A percentile compares a stretch with the other conserved stretches of the same genome.
phyloP scores from a whole-genome alignment of 2,113 vertebrate species.

The Tangachromis dhanisi region DNA sequence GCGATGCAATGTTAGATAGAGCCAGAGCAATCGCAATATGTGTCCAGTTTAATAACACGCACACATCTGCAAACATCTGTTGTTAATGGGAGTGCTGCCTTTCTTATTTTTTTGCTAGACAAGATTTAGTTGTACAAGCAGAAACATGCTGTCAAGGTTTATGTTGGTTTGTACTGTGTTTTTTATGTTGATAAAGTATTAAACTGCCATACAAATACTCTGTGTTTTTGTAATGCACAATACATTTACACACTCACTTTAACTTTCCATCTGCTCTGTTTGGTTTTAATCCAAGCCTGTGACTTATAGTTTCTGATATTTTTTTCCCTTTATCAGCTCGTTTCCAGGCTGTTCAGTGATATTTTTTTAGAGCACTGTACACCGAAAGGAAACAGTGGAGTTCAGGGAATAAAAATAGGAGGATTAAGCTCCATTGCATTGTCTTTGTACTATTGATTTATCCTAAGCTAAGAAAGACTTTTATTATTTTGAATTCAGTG shows the following conservation, averaged over 20 bases:
- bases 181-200: constrained; percentile 64
- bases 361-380: not conserved
- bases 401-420: not conserved
- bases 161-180: constrained; percentile 53
- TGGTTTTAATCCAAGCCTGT: not conserved
- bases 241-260: constrained; percentile 31
- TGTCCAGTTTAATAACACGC: not conserved
- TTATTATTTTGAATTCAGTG: not conserved
- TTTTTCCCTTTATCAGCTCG: not conserved
- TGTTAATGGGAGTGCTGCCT: not conserved
- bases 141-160: constrained; percentile 13
- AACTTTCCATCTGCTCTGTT: not conserved
- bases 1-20: not conserved
- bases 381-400: not conserved
- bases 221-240: constrained; percentile 60
- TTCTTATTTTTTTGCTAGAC: not conserved
- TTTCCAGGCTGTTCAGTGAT: not conserved
- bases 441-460: not conserved
- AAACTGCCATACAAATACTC: constrained; percentile 60
- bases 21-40: not conserved
- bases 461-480: not conserved
- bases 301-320: not conserved
- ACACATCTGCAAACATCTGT: not conserved
- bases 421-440: not conserved
- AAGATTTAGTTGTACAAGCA: not conserved